phyloP scores from a whole-genome alignment of 2,888 invertebrate genomes.

The Caenorhabditis angaria region DNA sequence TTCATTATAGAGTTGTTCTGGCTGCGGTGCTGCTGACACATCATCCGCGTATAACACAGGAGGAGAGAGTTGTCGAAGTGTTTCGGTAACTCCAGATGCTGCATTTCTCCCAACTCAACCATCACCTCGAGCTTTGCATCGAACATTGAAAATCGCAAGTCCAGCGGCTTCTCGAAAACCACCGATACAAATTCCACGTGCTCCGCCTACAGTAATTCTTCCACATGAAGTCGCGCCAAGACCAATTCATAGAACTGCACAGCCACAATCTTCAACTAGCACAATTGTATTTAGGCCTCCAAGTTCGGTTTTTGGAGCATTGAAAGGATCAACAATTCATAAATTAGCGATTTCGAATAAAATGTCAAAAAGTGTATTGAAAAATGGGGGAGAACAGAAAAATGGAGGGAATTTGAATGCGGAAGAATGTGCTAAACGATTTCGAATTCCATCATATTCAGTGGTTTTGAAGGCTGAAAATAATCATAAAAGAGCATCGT shows the following conservation, averaged over 20 bases:
- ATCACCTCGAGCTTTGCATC: slow-evolving; percentile 35
- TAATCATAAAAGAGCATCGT: slow-evolving; percentile 25
- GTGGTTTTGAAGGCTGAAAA: slow-evolving; percentile 42
- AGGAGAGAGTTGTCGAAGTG: slow-evolving; percentile 80
- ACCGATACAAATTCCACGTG: slow-evolving; percentile 10
- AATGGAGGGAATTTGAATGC: slow-evolving; percentile 21
- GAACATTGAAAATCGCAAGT: slow-evolving; percentile 31
- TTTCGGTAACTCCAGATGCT: slow-evolving; percentile 55
- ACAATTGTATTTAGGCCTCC: slow-evolving; percentile 3
- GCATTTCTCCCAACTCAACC: slow-evolving; percentile 28
- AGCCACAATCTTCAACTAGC: slow-evolving; percentile 1
- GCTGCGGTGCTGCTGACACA: slow-evolving; percentile 74
- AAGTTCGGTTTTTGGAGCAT: slow-evolving; percentile 27
- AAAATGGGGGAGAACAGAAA: slow-evolving; percentile 18
- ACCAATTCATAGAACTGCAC: slow-evolving; percentile 21
- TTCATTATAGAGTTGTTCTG: slow-evolving; percentile 34
- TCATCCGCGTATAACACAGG: slow-evolving; percentile 83
- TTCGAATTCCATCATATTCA: slow-evolving; percentile 40
- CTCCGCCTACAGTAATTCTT: slow-evolving; percentile 33
- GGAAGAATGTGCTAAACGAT: slow-evolving; percentile 36
- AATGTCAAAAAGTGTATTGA: slow-evolving; percentile 31
- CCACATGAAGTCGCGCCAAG: slow-evolving; percentile 37
- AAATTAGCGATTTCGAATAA: slow-evolving; percentile 34
- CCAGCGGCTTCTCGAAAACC: slow-evolving; percentile 30
- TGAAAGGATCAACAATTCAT: slow-evolving; percentile 35